Percentiles rank a stretch among this genome's conserved stretches.
These are phyloP conservation scores for Erynnis tages DNA, from an alignment of 2,888 invertebrate species.

Conservation along the genomic window DNA sequence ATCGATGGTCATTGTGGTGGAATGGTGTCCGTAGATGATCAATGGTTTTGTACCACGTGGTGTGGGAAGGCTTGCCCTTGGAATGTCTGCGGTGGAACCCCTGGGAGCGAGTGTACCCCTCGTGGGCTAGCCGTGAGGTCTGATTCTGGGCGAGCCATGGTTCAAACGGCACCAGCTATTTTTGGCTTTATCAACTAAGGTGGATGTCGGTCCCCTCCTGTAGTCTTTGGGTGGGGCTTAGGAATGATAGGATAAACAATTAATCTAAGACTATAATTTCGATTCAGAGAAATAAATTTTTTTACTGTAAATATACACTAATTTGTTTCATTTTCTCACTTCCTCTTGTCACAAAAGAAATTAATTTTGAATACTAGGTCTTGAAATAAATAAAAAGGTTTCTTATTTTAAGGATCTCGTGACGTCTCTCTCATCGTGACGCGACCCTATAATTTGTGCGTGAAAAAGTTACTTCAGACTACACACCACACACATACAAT, in stretches of 20 bases:
- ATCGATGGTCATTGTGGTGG: conserved; percentile 29
- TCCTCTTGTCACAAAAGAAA: not conserved
- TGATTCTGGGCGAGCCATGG: conserved; percentile 29
- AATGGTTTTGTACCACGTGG: conserved; percentile 16
- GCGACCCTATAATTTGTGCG: no score
- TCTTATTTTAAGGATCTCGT: no score
- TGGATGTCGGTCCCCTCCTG: conserved; percentile 31
- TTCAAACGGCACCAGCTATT: conserved; percentile 30
- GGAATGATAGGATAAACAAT: conserved; percentile 27
- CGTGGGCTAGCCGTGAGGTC: conserved; percentile 41
- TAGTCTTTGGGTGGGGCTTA: conserved; percentile 32
- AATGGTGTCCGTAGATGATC: conserved; percentile 30
- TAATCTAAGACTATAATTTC: conserved; percentile 29
- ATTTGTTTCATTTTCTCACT: conserved; percentile 7
- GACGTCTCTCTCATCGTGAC: no score
- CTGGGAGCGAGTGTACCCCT: conserved; percentile 25
- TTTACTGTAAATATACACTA: not conserved
- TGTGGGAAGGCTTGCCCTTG: conserved; percentile 28
- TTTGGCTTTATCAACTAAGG: conserved; percentile 18
- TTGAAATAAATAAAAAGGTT: no score
- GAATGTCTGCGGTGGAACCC: conserved; percentile 31
- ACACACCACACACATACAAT: no score
- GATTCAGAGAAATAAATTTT: conserved; percentile 15
- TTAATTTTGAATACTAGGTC: no score
- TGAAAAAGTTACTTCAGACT: no score